Base-by-base conservation (phyloP, 2,888 invertebrate genomes). In the Drosophila prostipennis region DNA sequence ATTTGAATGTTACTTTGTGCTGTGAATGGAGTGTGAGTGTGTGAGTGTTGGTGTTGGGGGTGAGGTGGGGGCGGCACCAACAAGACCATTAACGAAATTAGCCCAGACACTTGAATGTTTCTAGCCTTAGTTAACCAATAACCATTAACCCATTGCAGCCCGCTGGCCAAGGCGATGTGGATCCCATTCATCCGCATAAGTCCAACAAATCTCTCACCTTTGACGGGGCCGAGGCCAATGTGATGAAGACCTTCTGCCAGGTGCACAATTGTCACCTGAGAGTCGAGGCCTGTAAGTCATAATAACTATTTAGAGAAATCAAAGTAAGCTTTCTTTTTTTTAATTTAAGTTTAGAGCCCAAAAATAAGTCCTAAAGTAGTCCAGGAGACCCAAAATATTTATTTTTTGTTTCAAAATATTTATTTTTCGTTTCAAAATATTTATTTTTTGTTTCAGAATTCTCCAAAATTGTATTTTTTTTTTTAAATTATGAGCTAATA, bases 221-320 rank as follows among this genome's bases (percentile, higher is more conserved):
- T 65, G 68, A 69, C 8, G 91, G 91, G 13, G 80, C 88, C 13
- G 91, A 91, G 71, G 91, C 91, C 0, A 82, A 88, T 49, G 74
- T 91, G 40, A 77, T 90, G 54, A 76, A 77, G 49, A 78, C 90
- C 36, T 91, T 91, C 75, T 91, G 91, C 53, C 63, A 72, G 16
- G 73, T 89, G 34, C 84, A 79, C 54, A 90, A 91, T 36, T 91
- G 91, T 49, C 90, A 87, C 19, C 49, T 91, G 26, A 89, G 89
- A 46, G 82, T 90, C 11, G 74, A 89, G 57, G 77, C 89, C 43
- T 91, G 91, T 91, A 78, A 90, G 90, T 81, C 7, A 0, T 26
- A 26, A 26, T n/a, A n/a, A n/a, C n/a, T n/a, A n/a, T n/a, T n/a
- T n/a, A n/a, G n/a, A n/a, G n/a, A n/a, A n/a, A n/a, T n/a, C n/a